Percentiles rank a stretch among this genome's conserved stretches.
These are phyloP conservation scores for Sylvilagus bachmani DNA, from an alignment of 2,113 vertebrate species.

Conservation along the genomic window DNA sequence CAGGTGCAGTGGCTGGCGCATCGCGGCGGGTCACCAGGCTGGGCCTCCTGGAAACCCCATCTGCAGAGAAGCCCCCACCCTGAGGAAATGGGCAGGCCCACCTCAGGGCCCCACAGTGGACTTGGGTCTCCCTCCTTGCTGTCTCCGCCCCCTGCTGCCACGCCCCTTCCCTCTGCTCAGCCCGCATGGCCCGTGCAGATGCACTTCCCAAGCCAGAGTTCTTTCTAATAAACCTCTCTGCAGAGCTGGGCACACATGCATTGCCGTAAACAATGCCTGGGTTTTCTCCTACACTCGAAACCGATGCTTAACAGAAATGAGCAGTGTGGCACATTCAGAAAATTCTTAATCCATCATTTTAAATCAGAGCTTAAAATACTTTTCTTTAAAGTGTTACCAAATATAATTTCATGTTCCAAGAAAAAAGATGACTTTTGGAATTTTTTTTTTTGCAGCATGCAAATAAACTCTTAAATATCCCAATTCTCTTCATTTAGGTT, in stretches of 20 bases:
- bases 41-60: neutral
- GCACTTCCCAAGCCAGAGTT: neutral
- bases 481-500: neutral
- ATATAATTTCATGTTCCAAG: neutral
- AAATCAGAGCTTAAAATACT: constrained; percentile 20
- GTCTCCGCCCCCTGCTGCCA: too few relatives aligned
- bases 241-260: neutral
- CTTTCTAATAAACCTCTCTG: neutral
- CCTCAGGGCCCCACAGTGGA: too few relatives aligned
- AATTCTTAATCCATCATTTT: neutral
- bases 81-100: neutral
- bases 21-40: too few relatives aligned
- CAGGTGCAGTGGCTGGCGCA: rapidly evolving
- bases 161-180: neutral
- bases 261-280: neutral
- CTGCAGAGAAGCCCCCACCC: neutral
- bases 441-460: neutral
- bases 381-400: neutral
- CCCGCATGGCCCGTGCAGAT: neutral
- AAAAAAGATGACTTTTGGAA: neutral
- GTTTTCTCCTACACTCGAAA: neutral
- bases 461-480: neutral
- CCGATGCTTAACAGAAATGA: neutral
- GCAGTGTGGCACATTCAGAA: neutral
- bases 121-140: neutral